A percentile compares a stretch with the other conserved stretches of the same genome.
Conservation (phyloP, 2,797 vertebrate species). For the Gadopsis bispinosus region DNA sequence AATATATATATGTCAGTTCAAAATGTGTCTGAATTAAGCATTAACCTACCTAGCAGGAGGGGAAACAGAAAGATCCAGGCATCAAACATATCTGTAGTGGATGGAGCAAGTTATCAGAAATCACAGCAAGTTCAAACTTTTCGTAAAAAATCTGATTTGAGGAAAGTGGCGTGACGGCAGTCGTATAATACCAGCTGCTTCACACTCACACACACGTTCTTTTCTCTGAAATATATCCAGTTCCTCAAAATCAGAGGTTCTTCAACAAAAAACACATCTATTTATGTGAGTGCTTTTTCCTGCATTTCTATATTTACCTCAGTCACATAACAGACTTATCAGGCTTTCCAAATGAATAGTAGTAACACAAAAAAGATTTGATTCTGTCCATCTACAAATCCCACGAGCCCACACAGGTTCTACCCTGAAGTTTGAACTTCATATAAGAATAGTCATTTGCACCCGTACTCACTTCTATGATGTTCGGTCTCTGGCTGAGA, state of each 20-base stretch:
- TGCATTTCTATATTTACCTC: no score
- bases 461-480: constrained; percentile 53
- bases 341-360: no score
- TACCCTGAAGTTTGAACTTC: background rate
- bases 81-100: constrained; percentile 76
- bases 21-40: background rate
- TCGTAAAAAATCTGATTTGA: background rate
- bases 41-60: constrained; percentile 83
- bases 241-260: background rate
- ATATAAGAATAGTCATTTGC: background rate
- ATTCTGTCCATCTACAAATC: no score
- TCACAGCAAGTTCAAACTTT: background rate
- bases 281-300: no score
- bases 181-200: background rate
- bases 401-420: background rate
- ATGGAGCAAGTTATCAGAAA: constrained; percentile 5
- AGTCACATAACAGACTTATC: no score
- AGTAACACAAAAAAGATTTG: no score
- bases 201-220: background rate
- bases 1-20: background rate
- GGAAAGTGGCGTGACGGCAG: background rate
- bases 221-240: background rate
- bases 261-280: background rate
- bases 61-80: constrained; percentile 79
- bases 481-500: constrained; percentile 18